Percentiles rank a stretch among this genome's conserved stretches.
These are phyloP conservation scores for Germaria angustata DNA, from an alignment of 2,888 invertebrate genomes.

Conservation along the genomic window DNA sequence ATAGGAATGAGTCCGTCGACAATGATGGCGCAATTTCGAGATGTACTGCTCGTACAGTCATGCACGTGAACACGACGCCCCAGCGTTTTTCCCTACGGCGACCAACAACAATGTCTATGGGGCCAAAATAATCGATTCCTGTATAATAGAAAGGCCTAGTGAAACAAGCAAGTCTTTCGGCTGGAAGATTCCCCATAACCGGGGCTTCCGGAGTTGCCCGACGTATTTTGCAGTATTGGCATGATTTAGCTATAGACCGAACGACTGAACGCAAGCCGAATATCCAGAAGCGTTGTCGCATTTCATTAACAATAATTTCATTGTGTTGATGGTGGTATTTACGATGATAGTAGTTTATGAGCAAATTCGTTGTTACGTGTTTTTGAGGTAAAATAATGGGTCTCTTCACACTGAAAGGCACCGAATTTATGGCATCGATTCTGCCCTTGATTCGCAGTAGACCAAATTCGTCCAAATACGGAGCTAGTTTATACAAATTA, in stretches of 20 bases:
- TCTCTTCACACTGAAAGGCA: background rate
- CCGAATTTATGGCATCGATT: too few species aligned
- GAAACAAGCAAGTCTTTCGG: background rate
- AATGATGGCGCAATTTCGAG: background rate
- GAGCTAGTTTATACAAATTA: too few species aligned
- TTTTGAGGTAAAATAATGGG: background rate
- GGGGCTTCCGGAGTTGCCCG: background rate
- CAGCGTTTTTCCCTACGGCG: background rate
- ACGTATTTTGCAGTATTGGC: background rate
- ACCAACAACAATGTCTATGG: background rate
- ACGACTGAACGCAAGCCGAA: background rate
- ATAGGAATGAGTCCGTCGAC: background rate
- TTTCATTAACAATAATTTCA: background rate
- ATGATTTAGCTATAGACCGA: background rate
- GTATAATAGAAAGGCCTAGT: background rate
- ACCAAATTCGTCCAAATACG: too few species aligned
- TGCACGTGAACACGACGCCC: background rate
- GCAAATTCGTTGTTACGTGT: background rate
- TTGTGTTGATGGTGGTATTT: conserved; percentile 2
- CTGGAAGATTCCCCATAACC: background rate
- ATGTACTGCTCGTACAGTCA: background rate
- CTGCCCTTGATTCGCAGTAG: too few species aligned
- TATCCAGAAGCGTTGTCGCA: background rate
- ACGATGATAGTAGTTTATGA: background rate
- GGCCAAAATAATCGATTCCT: background rate